Percentiles rank a stretch among this genome's conserved stretches.
Evolutionary conservation across 92 coral and sea anemone genomes (phyloP).

Genomic region (Nematostella vectensis): DNA sequence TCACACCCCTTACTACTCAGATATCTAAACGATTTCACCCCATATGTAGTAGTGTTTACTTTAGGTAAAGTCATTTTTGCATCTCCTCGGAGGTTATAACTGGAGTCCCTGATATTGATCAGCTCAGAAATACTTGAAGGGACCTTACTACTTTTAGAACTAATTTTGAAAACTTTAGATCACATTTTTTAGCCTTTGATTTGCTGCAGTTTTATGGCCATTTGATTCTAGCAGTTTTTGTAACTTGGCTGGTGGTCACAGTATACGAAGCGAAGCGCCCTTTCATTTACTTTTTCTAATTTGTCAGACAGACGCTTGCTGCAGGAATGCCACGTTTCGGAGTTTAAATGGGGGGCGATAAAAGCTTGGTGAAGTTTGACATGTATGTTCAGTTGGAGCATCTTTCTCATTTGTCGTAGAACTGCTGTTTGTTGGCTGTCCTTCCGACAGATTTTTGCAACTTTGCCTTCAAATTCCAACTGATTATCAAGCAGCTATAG

Average conservation of each 20-base stretch:
- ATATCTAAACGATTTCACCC: no score
- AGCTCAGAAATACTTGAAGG: no score
- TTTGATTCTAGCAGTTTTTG: neutral
- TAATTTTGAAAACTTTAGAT: no score
- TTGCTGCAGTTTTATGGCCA: neutral
- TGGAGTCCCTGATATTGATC: no score
- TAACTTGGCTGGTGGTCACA: neutral
- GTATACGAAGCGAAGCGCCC: conserved; percentile 5
- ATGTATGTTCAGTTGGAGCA: conserved; percentile 15
- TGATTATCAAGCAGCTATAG: conserved; percentile 8
- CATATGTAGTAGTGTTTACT: no score
- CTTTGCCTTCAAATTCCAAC: neutral
- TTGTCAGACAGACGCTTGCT: conserved; percentile 25
- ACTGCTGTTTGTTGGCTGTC: conserved; percentile 2
- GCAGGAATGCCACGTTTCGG: conserved; percentile 38
- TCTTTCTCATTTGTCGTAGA: conserved; percentile 13
- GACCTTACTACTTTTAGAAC: no score
- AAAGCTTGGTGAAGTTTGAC: conserved; percentile 21
- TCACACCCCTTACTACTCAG: no score
- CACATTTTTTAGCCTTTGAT: neutral
- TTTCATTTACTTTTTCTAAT: conserved; percentile 20
- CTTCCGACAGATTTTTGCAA: conserved; percentile 4
- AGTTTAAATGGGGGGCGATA: conserved; percentile 33
- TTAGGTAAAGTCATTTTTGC: no score
- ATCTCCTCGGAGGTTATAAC: no score